Percentiles rank a stretch among this genome's conserved stretches.
phyloP scores from a whole-genome alignment of 2,797 vertebrate genomes.

The Myotis pilosus region DNA sequence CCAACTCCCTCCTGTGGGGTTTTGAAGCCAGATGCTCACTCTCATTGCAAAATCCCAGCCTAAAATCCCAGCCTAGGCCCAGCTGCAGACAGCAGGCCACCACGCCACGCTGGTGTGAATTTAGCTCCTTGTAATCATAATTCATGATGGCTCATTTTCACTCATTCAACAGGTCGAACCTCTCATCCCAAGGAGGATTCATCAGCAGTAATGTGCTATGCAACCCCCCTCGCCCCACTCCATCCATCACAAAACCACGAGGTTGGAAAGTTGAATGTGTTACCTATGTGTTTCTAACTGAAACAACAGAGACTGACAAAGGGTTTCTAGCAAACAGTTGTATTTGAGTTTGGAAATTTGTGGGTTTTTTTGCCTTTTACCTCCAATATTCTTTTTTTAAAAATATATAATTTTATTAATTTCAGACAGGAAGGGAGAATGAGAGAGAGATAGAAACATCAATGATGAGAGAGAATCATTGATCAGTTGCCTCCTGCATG shows the following conservation, averaged over 20 bases:
- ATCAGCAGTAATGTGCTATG: background rate
- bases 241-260: background rate
- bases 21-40: slow-evolving; percentile 49
- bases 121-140: background rate
- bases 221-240: background rate
- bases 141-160: slow-evolving; percentile 8
- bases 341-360: background rate
- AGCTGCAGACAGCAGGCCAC: background rate
- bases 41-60: slow-evolving; percentile 50
- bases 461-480: too few species aligned
- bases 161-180: slow-evolving; percentile 47
- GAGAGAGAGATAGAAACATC: too few species aligned
- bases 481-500: too few species aligned
- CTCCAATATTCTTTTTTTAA: background rate
- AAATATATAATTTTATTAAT: too few species aligned
- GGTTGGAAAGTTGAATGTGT: background rate
- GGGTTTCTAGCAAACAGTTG: background rate
- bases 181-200: slow-evolving; percentile 3
- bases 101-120: background rate
- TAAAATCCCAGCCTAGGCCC: background rate
- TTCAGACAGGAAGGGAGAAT: too few species aligned
- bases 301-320: slow-evolving; percentile 23
- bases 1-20: background rate
- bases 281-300: background rate
- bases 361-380: background rate